These are phyloP conservation scores for Morone saxatilis DNA, from an alignment of 2,113 vertebrate species.

Conservation along the genomic window DNA sequence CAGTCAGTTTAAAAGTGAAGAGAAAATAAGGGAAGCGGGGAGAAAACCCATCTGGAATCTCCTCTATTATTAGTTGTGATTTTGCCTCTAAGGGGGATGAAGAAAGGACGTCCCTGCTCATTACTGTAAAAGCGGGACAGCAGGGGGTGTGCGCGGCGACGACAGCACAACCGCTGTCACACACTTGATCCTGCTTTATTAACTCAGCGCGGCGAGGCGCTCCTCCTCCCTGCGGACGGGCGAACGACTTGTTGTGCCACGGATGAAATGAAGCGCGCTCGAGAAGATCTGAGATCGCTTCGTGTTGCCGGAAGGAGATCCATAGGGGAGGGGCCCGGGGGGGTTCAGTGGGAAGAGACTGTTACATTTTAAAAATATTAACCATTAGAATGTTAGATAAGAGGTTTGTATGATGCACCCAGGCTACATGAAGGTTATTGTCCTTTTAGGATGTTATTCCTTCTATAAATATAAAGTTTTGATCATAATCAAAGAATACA, in stretches of 20 bases:
- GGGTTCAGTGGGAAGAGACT: too few relatives aligned
- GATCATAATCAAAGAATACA: constrained; percentile 8
- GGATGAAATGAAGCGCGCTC: constrained; percentile 26
- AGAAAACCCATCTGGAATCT: constrained; percentile 36
- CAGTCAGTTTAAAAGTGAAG: not conserved
- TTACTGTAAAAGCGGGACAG: constrained; percentile 45
- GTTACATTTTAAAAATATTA: constrained; percentile 11
- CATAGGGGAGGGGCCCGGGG: too few relatives aligned
- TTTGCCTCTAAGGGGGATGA: constrained; percentile 35
- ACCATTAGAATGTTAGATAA: not conserved
- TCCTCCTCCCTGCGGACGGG: not conserved
- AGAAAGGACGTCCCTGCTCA: constrained; percentile 38
- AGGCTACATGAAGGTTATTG: not conserved
- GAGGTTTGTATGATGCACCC: not conserved
- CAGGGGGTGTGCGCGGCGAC: not conserved
- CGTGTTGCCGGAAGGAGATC: too few relatives aligned
- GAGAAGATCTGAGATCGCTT: constrained; percentile 1
- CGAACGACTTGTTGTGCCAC: not conserved
- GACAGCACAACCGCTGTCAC: constrained; percentile 42
- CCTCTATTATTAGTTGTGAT: constrained; percentile 48
- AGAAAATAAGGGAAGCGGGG: constrained; percentile 4
- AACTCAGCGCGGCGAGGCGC: constrained; percentile 8
- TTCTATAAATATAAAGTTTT: constrained; percentile 16
- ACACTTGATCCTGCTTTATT: constrained; percentile 41
- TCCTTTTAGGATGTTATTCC: not conserved